These are phyloP conservation scores for Sitophilus oryzae DNA, from an alignment of 1,140 invertebrate species.

Conservation along the genomic window DNA sequence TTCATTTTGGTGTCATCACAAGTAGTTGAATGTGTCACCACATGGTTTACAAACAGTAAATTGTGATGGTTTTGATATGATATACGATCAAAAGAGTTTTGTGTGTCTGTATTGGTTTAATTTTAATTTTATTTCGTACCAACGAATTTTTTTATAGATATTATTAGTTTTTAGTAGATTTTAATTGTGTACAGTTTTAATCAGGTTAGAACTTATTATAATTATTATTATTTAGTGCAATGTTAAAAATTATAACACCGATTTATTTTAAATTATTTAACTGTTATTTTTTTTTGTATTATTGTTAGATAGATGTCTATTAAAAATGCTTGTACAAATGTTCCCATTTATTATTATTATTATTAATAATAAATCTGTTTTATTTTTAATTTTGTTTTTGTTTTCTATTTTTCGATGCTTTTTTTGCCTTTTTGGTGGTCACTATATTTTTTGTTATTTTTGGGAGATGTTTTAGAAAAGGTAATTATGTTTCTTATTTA, in stretches of 20 bases:
- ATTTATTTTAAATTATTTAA: conserved; percentile 11
- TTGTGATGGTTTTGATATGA: conserved; percentile 43
- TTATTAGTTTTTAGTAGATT: too few relatives aligned
- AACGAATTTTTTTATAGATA: conserved; percentile 4
- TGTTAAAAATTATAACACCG: conserved; percentile 1
- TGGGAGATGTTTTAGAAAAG: not conserved
- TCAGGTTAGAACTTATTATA: conserved; percentile 4
- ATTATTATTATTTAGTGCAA: conserved; percentile 9
- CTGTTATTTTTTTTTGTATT: conserved; percentile 12
- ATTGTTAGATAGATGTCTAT: conserved; percentile 1
- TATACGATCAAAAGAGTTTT: conserved; percentile 13
- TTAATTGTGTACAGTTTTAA: not conserved
- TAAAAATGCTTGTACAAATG: conserved; percentile 16
- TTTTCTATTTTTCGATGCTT: conserved; percentile 7
- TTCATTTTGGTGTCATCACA: too few relatives aligned
- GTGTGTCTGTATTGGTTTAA: conserved; percentile 1
- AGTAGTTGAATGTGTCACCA: conserved; percentile 36
- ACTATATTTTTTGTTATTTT: not conserved
- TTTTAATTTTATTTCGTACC: conserved; percentile 1
- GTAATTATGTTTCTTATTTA: not conserved
- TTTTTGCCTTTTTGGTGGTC: not conserved
- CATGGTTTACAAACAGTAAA: conserved; percentile 40
- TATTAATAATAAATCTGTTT: conserved; percentile 19
- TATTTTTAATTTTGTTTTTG: conserved; percentile 22
- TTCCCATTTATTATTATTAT: conserved; percentile 12